These are phyloP conservation scores for Slavum lentiscoides DNA, from an alignment of 2,888 invertebrate genomes.

Conservation along the genomic window DNA sequence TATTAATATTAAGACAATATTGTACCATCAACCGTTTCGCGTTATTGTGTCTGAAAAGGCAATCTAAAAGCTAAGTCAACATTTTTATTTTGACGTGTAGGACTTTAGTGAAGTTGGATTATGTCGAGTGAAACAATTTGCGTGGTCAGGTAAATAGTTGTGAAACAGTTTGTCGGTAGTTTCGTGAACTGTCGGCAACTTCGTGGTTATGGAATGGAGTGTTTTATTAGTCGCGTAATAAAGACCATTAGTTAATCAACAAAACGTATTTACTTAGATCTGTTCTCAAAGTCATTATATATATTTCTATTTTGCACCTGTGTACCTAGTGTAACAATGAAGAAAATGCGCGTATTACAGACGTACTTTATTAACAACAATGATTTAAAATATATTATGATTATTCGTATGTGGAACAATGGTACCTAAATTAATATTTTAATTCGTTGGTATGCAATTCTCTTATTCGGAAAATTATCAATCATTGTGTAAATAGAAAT, in stretches of 20 bases:
- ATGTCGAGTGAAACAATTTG: slow-evolving; percentile 41
- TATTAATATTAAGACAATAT: background rate
- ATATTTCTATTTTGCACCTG: background rate
- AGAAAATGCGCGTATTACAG: no score
- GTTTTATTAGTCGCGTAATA: slow-evolving; percentile 46
- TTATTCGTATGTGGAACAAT: no score
- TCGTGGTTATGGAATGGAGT: slow-evolving; percentile 14
- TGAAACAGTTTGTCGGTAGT: slow-evolving; percentile 44
- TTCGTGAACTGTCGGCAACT: slow-evolving; percentile 46
- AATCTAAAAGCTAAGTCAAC: background rate
- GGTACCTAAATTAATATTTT: no score
- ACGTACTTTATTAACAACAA: no score
- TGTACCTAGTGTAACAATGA: background rate
- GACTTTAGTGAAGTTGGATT: slow-evolving; percentile 31
- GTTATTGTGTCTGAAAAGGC: no score
- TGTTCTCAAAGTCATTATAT: slow-evolving; percentile 10
- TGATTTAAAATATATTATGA: no score
- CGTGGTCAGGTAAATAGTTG: slow-evolving; percentile 47
- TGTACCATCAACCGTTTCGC: background rate
- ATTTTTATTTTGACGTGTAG: slow-evolving; percentile 14
- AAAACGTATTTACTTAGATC: slow-evolving; percentile 34
- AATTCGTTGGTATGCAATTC: no score
- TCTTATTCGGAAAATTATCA: no score
- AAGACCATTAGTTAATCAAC: slow-evolving; percentile 49
- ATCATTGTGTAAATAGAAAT: no score